phyloP scores from a whole-genome alignment of 2,888 invertebrate species.

The Sialis lutaria region DNA sequence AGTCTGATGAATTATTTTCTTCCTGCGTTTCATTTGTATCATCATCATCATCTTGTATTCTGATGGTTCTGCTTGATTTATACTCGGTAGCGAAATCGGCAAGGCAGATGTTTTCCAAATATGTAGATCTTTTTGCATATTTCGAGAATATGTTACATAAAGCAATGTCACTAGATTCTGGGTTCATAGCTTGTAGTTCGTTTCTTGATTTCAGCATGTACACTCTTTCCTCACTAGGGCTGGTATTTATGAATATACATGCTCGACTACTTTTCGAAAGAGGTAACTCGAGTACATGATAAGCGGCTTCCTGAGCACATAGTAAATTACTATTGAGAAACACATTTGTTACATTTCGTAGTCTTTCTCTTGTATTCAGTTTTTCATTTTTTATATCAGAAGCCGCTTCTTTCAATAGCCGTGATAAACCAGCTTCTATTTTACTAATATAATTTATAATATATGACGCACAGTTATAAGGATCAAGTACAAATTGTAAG shows the following conservation, averaged over 20 bases:
- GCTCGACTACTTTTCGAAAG: conserved; percentile 10
- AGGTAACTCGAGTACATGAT: conserved; percentile 11
- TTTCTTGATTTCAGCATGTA: conserved; percentile 8
- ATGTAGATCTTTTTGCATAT: not conserved
- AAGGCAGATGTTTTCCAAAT: conserved; percentile 6
- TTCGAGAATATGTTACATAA: conserved; percentile 7
- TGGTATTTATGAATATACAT: conserved; percentile 10
- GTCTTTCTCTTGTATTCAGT: conserved; percentile 3
- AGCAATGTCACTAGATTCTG: conserved; percentile 8
- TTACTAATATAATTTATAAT: conserved; percentile 14
- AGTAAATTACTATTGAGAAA: conserved; percentile 12
- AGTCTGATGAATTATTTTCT: too few species aligned
- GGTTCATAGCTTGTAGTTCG: conserved; percentile 3
- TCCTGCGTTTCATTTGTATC: too few species aligned
- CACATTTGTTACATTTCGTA: conserved; percentile 6
- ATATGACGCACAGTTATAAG: conserved; percentile 13
- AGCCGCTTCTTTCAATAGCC: conserved; percentile 12
- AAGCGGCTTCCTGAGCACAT: conserved; percentile 13
- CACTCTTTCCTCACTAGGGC: conserved; percentile 8
- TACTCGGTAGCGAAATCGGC: conserved; percentile 6
- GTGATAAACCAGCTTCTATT: conserved; percentile 13
- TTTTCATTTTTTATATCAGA: conserved; percentile 8
- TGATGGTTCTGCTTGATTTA: too few species aligned
- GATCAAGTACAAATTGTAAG: conserved; percentile 11
- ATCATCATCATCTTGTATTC: too few species aligned